phyloP scores from a whole-genome alignment of 2,797 vertebrate species.

The Intellagama lesueurii region DNA sequence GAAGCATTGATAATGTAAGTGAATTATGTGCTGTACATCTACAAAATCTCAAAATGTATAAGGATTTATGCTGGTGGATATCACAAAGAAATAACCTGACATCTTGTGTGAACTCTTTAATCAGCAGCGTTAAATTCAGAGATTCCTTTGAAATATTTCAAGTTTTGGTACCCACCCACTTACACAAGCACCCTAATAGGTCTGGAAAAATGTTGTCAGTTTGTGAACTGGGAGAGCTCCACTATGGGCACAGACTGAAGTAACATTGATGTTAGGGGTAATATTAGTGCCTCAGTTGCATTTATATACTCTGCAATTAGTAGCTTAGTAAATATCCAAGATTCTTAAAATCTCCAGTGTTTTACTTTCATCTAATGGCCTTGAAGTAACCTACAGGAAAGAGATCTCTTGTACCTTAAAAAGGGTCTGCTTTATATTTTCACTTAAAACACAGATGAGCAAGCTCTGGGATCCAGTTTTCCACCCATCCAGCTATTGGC shows the following conservation, averaged over 20 bases:
- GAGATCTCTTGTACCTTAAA: no score
- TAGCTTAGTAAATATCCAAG: no score
- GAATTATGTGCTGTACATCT: neutral
- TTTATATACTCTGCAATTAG: no score
- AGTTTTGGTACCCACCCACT: neutral
- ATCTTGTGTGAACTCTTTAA: neutral
- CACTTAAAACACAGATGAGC: no score
- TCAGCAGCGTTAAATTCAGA: neutral
- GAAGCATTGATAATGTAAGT: slow-evolving; percentile 98
- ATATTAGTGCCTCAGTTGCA: no score
- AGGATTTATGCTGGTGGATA: neutral
- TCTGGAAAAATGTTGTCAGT: neutral
- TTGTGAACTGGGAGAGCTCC: neutral
- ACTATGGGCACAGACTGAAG: no score
- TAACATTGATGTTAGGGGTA: no score
- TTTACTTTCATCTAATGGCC: no score
- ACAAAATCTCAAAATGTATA: slow-evolving; percentile 8
- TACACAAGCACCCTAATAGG: neutral
- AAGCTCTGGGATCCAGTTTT: no score
- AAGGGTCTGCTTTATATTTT: neutral
- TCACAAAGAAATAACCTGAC: neutral
- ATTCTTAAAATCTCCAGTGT: no score
- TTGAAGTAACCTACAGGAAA: no score
- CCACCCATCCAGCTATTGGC: no score
- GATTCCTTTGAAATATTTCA: neutral